Conservation (phyloP, 2,888 invertebrate genomes). For the Mylabris sibirica region DNA sequence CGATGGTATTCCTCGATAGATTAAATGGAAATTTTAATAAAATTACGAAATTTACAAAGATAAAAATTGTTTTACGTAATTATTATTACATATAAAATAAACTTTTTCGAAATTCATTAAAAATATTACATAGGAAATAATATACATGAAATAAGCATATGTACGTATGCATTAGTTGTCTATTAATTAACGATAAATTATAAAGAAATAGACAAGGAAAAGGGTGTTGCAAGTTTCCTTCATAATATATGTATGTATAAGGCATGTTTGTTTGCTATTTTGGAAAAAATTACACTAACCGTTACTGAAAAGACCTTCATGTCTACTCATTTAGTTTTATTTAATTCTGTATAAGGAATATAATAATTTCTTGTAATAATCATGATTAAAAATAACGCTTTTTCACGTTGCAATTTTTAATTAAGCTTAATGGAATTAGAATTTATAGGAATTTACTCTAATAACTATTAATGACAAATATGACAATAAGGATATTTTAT, state of each 20-base stretch:
- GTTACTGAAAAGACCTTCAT: constrained; percentile 6
- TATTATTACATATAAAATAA: neutral
- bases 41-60: no score
- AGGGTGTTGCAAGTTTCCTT: neutral
- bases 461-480: no score
- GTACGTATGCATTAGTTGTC: neutral
- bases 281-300: neutral
- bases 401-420: neutral
- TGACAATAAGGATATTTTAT: constrained; percentile 2
- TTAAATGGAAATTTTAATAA: neutral
- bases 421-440: neutral
- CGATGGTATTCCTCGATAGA: neutral
- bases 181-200: constrained; percentile 5
- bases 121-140: neutral
- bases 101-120: neutral
- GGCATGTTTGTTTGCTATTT: neutral
- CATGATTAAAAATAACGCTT: neutral
- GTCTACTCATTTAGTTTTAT: neutral
- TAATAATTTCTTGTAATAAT: constrained; percentile 2
- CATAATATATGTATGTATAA: neutral
- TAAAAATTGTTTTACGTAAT: neutral
- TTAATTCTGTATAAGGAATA: neutral
- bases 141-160: neutral
- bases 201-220: neutral
- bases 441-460: neutral